Evolutionary conservation across 2,797 vertebrate species (phyloP), one percentile per base, ranked within the genome.

Genomic region (Danio choprae): DNA sequence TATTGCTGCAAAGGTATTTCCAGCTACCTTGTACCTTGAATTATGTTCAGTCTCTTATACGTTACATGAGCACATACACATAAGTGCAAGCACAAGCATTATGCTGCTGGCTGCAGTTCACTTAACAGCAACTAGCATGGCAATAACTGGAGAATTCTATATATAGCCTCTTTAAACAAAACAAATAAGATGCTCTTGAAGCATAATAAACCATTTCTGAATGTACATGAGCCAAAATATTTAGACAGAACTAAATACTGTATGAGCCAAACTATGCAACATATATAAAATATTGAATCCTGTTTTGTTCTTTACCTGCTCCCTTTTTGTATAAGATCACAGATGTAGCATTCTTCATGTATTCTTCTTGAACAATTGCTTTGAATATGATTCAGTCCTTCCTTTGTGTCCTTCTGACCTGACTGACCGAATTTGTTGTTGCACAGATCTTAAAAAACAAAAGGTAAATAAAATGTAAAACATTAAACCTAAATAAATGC

Each of bases 341-440:
- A 74, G 38, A 81, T 83, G 73, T 79, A 70, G 75, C 70, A 72
- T 83, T 63, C 50, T 68, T 20, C 55, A 36, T 72, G 55, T 65
- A 64, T 69, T 75, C 11, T 18, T 50, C 20, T 18, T 53, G 38
- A 48, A 22, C 4, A 13, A 64, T 79, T 36, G 38, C 22, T 74
- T 76, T 73, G 59, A 40, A 77, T 68, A 60, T 60, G 20, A 81
- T 60, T 71, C 64, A 50, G 50, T 79, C 60, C 38, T 43, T 69
- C 12, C 50, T 82, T 53, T 55, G 46, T 48, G 58, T 56, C 53
- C 44, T 41, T 70, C 58, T 69, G n/a, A 64, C 29, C 46, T 15
- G 15, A 62, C 50, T 44, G 8, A 20, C 65, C 2, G 7, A 46
- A 80, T 84, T 79, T 83, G 84, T 81, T 83, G 82, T 85, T 84